Percentiles rank a stretch among this genome's conserved stretches.
Conservation (phyloP, 2,797 vertebrate genomes). For the Platalea minor region DNA sequence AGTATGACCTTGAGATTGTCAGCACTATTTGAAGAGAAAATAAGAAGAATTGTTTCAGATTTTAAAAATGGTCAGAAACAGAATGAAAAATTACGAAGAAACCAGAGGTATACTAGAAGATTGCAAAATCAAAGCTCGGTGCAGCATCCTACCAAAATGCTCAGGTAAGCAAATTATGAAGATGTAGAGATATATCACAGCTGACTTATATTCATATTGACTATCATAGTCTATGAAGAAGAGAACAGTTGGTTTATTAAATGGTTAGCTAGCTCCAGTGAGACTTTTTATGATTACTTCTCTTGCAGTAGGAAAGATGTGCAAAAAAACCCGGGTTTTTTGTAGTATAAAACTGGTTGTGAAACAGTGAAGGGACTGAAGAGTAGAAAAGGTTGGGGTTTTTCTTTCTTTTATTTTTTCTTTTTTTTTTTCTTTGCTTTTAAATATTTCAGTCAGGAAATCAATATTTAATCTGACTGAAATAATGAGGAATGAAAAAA, state of each 20-base stretch:
- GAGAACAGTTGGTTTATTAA: not conserved
- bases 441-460: not conserved
- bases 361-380: not conserved
- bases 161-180: slow-evolving; percentile 72
- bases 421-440: not conserved
- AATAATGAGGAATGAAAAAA: not conserved
- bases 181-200: not conserved
- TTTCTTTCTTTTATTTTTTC: not conserved
- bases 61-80: slow-evolving; percentile 92
- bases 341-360: not conserved
- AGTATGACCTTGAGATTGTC: slow-evolving; percentile 96
- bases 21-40: slow-evolving; percentile 92
- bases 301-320: not conserved
- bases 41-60: slow-evolving; percentile 88
- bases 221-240: not conserved
- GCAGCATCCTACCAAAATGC: slow-evolving; percentile 49
- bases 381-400: not conserved
- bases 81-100: slow-evolving; percentile 84
- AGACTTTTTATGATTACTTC: not conserved
- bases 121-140: slow-evolving; percentile 74
- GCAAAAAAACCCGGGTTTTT: rapidly evolving
- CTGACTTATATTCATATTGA: not conserved
- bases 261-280: not conserved
- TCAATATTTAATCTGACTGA: not conserved
- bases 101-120: slow-evolving; percentile 85